Conservation (phyloP, 2,888 invertebrate genomes). For the Hemithea aestivaria region DNA sequence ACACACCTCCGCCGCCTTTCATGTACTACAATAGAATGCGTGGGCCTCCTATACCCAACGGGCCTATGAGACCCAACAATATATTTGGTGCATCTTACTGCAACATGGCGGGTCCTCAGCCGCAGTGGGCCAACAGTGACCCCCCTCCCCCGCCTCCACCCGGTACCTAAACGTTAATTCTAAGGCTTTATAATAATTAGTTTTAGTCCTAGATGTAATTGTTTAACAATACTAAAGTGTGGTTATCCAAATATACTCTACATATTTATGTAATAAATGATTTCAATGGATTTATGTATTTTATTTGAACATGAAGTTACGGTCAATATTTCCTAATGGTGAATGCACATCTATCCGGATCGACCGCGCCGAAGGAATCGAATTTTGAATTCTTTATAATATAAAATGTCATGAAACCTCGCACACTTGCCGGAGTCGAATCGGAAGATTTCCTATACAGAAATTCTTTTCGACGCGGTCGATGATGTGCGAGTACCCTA, state of each 20-base stretch:
- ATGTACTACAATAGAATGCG: conserved; percentile 48
- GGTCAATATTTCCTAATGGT: too few species aligned
- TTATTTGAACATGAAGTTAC: too few species aligned
- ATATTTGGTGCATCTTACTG: conserved; percentile 50
- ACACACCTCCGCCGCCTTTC: conserved; percentile 32
- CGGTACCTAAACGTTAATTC: conserved; percentile 51
- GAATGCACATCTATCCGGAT: too few species aligned
- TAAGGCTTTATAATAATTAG: conserved; percentile 29
- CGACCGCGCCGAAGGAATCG: too few species aligned
- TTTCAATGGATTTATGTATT: conserved; percentile 44
- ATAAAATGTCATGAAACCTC: too few species aligned
- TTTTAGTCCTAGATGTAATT: conserved; percentile 32
- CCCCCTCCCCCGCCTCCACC: conserved; percentile 69
- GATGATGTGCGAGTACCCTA: too few species aligned
- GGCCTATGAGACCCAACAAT: conserved; percentile 40
- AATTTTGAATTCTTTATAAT: too few species aligned
- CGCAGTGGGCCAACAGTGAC: conserved; percentile 53
- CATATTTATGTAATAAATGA: conserved; percentile 72
- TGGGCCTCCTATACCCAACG: conserved; percentile 28
- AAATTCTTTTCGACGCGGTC: too few species aligned
- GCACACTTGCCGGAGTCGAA: too few species aligned
- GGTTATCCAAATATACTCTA: conserved; percentile 69
- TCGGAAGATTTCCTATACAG: too few species aligned
- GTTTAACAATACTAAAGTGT: conserved; percentile 68
- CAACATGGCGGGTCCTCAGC: conserved; percentile 39